phyloP scores from a whole-genome alignment of 2,888 invertebrate species.

The Rhagium mordax region DNA sequence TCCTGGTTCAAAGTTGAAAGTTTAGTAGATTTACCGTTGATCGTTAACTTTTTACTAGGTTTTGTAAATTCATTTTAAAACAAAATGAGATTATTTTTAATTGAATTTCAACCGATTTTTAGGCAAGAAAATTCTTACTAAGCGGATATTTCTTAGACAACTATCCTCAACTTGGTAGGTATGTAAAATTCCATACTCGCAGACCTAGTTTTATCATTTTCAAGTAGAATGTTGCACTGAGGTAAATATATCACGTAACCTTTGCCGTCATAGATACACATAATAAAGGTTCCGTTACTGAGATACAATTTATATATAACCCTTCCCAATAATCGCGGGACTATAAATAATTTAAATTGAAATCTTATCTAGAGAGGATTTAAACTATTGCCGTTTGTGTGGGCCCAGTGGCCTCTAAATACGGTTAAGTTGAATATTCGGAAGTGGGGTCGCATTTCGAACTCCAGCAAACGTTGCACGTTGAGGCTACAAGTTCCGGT shows the following conservation, averaged over 20 bases:
- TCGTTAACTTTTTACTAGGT: not conserved
- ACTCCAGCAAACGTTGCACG: conserved; percentile 35
- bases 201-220: too few relatives aligned
- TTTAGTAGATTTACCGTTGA: not conserved
- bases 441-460: conserved; percentile 41
- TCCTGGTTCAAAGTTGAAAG: conserved; percentile 30
- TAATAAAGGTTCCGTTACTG: conserved; percentile 9
- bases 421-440: conserved; percentile 51
- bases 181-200: too few relatives aligned
- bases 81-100: not conserved
- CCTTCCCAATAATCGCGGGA: conserved; percentile 30
- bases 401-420: conserved; percentile 56
- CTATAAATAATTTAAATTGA: conserved; percentile 64
- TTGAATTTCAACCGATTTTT: too few relatives aligned
- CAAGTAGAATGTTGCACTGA: too few relatives aligned
- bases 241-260: not conserved
- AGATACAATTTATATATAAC: conserved; percentile 36
- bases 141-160: too few relatives aligned
- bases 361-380: conserved; percentile 62
- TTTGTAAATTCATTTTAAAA: not conserved
- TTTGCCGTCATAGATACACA: not conserved
- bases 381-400: conserved; percentile 58
- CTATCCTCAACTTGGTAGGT: too few relatives aligned
- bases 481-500: conserved; percentile 50
- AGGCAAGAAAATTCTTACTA: too few relatives aligned